A percentile compares a stretch with the other conserved stretches of the same genome.
Conservation (phyloP, 2,797 vertebrate species). For the Myiothlypis chrysogaster region DNA sequence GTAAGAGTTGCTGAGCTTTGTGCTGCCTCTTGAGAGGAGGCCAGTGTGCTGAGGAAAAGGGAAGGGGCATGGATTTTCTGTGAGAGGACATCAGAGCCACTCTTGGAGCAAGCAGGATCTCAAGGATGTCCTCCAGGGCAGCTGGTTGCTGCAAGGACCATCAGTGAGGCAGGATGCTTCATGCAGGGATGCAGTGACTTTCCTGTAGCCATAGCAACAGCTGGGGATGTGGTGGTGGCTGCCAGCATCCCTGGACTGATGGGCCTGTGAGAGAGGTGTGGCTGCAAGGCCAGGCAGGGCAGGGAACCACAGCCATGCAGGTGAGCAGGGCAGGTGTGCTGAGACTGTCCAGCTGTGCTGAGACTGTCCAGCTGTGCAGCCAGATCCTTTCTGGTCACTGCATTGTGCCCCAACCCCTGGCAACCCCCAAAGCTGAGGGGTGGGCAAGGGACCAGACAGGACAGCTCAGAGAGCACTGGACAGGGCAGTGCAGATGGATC, state of each 20-base stretch:
- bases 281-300: not conserved
- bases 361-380: not conserved
- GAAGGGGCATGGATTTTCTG: not conserved
- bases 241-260: not conserved
- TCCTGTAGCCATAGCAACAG: not conserved
- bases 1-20: not conserved
- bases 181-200: not conserved
- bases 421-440: not conserved
- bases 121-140: not conserved
- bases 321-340: accelerated
- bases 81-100: not conserved
- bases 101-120: not conserved
- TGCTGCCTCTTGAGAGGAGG: not conserved
- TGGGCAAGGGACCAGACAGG: accelerated
- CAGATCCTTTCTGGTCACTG: accelerated
- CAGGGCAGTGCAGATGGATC: not conserved
- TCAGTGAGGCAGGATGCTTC: not conserved
- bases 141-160: accelerated
- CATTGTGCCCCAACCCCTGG: accelerated
- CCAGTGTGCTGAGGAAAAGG: not conserved
- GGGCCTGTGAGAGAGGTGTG: not conserved
- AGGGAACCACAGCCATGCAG: not conserved
- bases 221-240: not conserved
- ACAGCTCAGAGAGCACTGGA: not conserved
- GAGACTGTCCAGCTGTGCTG: accelerated